Evolutionary conservation across 2,797 vertebrate genomes (phyloP).

Genomic region (Malacoctenus gilli): DNA sequence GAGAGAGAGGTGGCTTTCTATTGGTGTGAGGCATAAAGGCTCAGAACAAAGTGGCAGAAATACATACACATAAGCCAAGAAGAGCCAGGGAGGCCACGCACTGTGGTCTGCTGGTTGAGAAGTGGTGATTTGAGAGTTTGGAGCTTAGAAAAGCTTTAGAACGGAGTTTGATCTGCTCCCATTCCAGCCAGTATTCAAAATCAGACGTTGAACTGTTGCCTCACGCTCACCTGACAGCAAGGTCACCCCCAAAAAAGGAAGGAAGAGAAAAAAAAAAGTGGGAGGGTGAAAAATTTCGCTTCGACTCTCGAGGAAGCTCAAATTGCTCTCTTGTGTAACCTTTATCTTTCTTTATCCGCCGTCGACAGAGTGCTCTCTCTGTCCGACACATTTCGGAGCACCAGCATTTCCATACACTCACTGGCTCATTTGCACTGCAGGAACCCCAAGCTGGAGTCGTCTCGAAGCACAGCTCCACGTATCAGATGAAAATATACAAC

Average conservation of each 20-base stretch:
- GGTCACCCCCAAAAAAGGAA: slow-evolving; percentile 45
- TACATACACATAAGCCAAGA: slow-evolving; percentile 67
- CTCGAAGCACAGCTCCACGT: slow-evolving; percentile 19
- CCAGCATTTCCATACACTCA: slow-evolving; percentile 22
- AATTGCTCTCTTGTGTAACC: slow-evolving; percentile 51
- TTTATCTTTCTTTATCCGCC: slow-evolving; percentile 53
- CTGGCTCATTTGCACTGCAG: slow-evolving; percentile 24
- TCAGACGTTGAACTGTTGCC: slow-evolving; percentile 55
- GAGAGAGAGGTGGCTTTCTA: slow-evolving; percentile 64
- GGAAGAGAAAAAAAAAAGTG: too few relatives aligned
- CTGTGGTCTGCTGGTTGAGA: slow-evolving; percentile 64
- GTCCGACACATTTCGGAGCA: slow-evolving; percentile 17
- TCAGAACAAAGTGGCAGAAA: slow-evolving; percentile 76
- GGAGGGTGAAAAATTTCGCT: slow-evolving; percentile 46
- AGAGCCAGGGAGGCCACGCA: slow-evolving; percentile 59
- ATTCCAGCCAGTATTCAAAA: slow-evolving; percentile 47
- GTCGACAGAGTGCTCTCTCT: slow-evolving; percentile 4
- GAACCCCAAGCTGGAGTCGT: slow-evolving; percentile 21
- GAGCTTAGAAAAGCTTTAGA: slow-evolving; percentile 67
- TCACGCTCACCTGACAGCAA: slow-evolving; percentile 64
- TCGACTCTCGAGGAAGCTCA: slow-evolving; percentile 40
- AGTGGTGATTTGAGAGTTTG: slow-evolving; percentile 66
- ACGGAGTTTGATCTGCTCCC: slow-evolving; percentile 58
- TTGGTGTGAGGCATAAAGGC: slow-evolving; percentile 72
- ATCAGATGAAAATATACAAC: slow-evolving; percentile 29